Percentiles rank a stretch among this genome's conserved stretches.
phyloP scores from a whole-genome alignment of 2,113 vertebrate species.

The Lophochroa leadbeateri region DNA sequence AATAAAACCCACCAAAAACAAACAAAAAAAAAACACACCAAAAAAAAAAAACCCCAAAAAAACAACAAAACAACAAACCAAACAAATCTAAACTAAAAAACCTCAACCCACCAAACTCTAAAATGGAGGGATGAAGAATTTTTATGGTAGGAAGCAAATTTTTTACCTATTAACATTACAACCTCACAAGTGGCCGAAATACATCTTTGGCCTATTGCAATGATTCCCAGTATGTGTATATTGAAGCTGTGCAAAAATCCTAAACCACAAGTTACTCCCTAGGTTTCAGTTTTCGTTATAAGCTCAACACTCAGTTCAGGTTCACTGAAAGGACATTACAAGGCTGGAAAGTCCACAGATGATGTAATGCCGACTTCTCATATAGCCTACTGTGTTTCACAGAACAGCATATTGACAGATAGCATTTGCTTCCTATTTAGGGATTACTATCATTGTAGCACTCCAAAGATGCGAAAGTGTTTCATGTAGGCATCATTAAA shows the following conservation, averaged over 20 bases:
- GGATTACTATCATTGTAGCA: background rate
- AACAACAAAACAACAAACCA: background rate
- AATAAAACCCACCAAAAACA: background rate
- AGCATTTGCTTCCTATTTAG: background rate
- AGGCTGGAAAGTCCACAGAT: background rate
- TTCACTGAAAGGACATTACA: slow-evolving; percentile 65
- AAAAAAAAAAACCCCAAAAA: too few relatives aligned
- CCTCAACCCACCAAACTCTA: background rate
- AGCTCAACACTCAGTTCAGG: slow-evolving; percentile 34
- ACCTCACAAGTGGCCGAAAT: slow-evolving; percentile 32
- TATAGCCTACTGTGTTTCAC: background rate
- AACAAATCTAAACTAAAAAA: background rate
- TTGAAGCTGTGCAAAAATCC: slow-evolving; percentile 28
- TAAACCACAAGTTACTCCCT: slow-evolving; percentile 48
- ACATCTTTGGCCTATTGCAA: slow-evolving; percentile 15
- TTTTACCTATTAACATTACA: slow-evolving; percentile 13
- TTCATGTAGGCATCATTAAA: background rate
- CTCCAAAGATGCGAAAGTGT: background rate
- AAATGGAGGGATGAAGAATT: background rate
- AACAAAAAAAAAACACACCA: background rate
- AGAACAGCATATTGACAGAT: background rate
- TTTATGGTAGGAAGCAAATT: slow-evolving; percentile 19
- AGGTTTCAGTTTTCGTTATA: slow-evolving; percentile 50
- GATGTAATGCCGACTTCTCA: slow-evolving; percentile 31
- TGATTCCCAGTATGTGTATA: background rate